Conservation (phyloP, 2,113 vertebrate species). For the Cebidichthys violaceus region DNA sequence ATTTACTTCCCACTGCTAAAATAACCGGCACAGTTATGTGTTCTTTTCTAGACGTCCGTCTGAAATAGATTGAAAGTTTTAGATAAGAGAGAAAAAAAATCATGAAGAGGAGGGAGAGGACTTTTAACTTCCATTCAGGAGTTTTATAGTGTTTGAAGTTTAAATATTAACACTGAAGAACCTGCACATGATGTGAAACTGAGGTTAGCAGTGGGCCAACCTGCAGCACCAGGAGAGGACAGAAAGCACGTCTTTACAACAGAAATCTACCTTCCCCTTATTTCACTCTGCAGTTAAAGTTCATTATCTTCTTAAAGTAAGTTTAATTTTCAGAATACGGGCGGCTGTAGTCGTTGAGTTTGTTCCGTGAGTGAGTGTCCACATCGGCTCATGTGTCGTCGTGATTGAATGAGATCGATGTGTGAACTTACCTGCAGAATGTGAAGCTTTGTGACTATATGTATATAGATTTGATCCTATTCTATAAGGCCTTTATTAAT, state of each 20-base stretch:
- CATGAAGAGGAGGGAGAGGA: background rate
- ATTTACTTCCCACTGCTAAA: background rate
- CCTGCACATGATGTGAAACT: background rate
- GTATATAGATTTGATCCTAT: background rate
- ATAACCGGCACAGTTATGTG: background rate
- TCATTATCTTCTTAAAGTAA: background rate
- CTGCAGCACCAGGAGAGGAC: background rate
- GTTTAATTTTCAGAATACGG: background rate
- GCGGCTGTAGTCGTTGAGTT: too few species aligned
- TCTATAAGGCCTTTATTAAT: background rate
- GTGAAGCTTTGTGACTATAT: conserved; percentile 77
- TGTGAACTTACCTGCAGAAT: conserved; percentile 80
- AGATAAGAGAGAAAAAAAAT: too few species aligned
- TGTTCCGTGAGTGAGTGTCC: background rate
- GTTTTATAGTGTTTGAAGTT: conserved; percentile 8
- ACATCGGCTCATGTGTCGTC: background rate
- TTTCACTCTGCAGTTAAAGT: background rate
- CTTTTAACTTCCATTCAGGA: background rate
- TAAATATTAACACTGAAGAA: background rate
- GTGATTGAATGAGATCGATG: background rate
- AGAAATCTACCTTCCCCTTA: background rate
- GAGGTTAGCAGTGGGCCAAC: background rate
- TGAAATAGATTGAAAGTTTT: background rate
- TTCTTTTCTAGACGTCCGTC: background rate
- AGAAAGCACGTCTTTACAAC: background rate